These are phyloP conservation scores for Darevskia mixta DNA, from an alignment of 2,797 vertebrate species.

Conservation along the genomic window DNA sequence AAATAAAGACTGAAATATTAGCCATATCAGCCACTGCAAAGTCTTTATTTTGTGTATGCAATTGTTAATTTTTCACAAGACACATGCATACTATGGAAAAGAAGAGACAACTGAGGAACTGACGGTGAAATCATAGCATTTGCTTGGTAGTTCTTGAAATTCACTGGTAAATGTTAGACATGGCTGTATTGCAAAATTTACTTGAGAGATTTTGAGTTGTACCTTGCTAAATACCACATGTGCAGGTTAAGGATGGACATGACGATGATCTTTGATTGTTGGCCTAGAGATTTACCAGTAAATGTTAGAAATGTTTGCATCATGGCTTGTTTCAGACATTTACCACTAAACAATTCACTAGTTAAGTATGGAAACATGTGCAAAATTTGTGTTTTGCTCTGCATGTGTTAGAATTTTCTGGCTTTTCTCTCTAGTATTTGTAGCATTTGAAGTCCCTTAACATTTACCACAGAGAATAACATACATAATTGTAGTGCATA, in stretches of 20 bases:
- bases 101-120: not conserved
- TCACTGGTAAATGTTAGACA: not conserved
- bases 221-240: not conserved
- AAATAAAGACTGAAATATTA: not conserved
- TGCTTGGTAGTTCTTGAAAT: not conserved
- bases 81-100: not conserved
- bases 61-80: not conserved
- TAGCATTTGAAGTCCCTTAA: not conserved
- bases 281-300: not conserved
- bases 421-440: not conserved
- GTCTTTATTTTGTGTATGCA: not conserved
- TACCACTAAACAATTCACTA: not conserved
- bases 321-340: not conserved
- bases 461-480: not conserved
- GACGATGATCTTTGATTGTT: not conserved
- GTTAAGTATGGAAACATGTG: not conserved
- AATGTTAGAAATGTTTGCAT: not conserved
- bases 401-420: not conserved
- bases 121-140: not conserved
- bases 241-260: not conserved
- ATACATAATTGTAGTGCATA: not conserved
- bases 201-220: not conserved
- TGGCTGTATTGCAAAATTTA: not conserved
- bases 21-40: not conserved
- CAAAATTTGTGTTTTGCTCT: not conserved